phyloP scores from a whole-genome alignment of 2,888 invertebrate species.

The Lissocephala sabroskyi region DNA sequence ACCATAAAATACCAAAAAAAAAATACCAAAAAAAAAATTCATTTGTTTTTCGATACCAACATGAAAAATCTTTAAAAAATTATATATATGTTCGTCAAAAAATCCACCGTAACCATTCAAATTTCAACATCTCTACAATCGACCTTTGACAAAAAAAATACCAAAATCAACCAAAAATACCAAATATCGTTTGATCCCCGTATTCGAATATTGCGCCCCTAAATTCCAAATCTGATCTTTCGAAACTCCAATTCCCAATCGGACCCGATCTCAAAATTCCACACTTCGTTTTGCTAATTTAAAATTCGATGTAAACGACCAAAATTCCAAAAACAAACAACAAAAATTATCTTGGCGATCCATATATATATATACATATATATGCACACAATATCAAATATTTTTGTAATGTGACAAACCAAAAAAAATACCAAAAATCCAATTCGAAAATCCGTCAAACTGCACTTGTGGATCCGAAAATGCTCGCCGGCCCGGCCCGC shows the following conservation, averaged over 20 bases:
- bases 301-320: slow-evolving; percentile 34
- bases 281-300: slow-evolving; percentile 17
- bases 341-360: slow-evolving; percentile 67
- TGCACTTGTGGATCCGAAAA: not conserved
- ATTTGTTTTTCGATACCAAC: slow-evolving; percentile 64
- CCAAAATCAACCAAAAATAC: slow-evolving; percentile 42
- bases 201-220: slow-evolving; percentile 22
- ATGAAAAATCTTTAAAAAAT: slow-evolving; percentile 67
- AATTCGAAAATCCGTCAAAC: not conserved
- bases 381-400: slow-evolving; percentile 29
- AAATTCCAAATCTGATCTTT: too few species aligned
- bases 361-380: slow-evolving; percentile 61
- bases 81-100: slow-evolving; percentile 72
- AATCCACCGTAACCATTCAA: slow-evolving; percentile 19
- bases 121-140: slow-evolving; percentile 13
- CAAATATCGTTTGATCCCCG: slow-evolving; percentile 30
- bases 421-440: not conserved
- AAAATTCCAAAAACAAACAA: too few species aligned
- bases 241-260: slow-evolving; percentile 31
- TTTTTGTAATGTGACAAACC: not conserved
- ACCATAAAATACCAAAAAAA: slow-evolving; percentile 41
- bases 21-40: slow-evolving; percentile 33
- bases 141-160: slow-evolving; percentile 9
- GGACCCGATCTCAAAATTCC: slow-evolving; percentile 37
- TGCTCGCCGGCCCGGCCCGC: not conserved